Evolutionary conservation across 35 echinoderm and acorn worm species (phyloP), one percentile per base, ranked within the genome.

Genomic region (Apostichopus californicus): DNA sequence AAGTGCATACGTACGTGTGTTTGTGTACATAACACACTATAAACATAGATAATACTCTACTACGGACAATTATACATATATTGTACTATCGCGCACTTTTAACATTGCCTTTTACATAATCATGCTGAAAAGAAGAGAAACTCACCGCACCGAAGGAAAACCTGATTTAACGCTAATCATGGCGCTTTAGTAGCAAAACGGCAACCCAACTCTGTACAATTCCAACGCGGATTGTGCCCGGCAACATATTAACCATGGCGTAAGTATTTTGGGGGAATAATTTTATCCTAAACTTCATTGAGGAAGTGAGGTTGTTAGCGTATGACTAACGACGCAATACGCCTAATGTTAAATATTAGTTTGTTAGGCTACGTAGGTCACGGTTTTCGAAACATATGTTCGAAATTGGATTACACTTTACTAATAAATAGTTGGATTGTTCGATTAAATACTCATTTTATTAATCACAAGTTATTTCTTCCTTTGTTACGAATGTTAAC

Each of bases 111-210:
- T 61, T 28, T 54, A 20, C 12, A 21, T 57, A 89, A 75, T 54
- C 86, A 89, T 89, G 86, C 14, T 89, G 46, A 68, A 72, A 72
- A 68, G 86, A 89, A 89, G 46, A 55, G 68, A 89, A 89, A 53
- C 52, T 28, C 86, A 89, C 46, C 86, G 68, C 15, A 89, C 86
- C 60, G 86, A 89, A 89, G 68, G 68, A 68, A 75, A 68, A 75
- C 86, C 86, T 58, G 86, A 89, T 89, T 72, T 89, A 89, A 65
- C 68, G 86, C 60, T 89, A 71, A 89, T 72, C 60, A 89, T 89
- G 86, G 86, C 86, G 60, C 28, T 89, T 52, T 89, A 73, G 21
- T 89, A 55, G 86, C 68, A 87, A 68, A 68, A 72, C 46, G 86
- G 86, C 63, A 89, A 34, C 86, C 15, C 81, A 68, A 89, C 86